Evolutionary conservation across 2,888 invertebrate genomes (phyloP).

Genomic region (Lasius fuliginosus): DNA sequence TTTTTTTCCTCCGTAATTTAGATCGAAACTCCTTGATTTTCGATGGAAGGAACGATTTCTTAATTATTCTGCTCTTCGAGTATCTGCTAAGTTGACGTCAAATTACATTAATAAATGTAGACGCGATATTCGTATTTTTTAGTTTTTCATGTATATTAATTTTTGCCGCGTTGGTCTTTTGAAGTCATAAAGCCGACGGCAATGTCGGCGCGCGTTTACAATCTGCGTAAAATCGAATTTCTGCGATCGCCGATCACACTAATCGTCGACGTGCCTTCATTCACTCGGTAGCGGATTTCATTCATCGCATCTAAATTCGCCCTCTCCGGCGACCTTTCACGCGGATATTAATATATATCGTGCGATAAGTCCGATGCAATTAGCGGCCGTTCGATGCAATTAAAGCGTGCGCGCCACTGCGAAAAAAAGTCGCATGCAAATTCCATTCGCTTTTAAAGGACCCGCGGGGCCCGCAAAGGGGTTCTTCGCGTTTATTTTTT

Average conservation of each 20-base stretch:
- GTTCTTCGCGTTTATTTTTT: constrained; percentile 46
- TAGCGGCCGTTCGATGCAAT: constrained; percentile 47
- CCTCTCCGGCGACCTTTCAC: not conserved
- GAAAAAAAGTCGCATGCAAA: constrained; percentile 15
- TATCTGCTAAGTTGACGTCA: not conserved
- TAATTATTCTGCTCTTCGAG: not conserved
- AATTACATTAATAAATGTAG: constrained; percentile 35
- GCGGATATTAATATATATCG: constrained; percentile 31
- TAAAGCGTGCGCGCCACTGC: constrained; percentile 23
- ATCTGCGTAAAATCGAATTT: constrained; percentile 35
- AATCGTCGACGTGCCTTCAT: constrained; percentile 39
- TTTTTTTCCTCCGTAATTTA: not conserved
- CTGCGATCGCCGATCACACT: constrained; percentile 4
- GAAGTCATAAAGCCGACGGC: not conserved
- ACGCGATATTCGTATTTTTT: not conserved
- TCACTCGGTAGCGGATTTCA: constrained; percentile 42
- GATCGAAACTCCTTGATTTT: not conserved
- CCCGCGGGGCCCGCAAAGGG: constrained; percentile 46
- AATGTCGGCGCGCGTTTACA: constrained; percentile 16
- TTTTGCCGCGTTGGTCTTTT: not conserved
- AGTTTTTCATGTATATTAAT: constrained; percentile 3
- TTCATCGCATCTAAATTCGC: constrained; percentile 35
- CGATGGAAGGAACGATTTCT: not conserved
- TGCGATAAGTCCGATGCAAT: constrained; percentile 51
- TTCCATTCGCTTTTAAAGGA: constrained; percentile 54